A percentile compares a stretch with the other conserved stretches of the same genome.
Evolutionary conservation across 2,888 invertebrate species (phyloP).

Genomic region (Nowickia ferox): DNA sequence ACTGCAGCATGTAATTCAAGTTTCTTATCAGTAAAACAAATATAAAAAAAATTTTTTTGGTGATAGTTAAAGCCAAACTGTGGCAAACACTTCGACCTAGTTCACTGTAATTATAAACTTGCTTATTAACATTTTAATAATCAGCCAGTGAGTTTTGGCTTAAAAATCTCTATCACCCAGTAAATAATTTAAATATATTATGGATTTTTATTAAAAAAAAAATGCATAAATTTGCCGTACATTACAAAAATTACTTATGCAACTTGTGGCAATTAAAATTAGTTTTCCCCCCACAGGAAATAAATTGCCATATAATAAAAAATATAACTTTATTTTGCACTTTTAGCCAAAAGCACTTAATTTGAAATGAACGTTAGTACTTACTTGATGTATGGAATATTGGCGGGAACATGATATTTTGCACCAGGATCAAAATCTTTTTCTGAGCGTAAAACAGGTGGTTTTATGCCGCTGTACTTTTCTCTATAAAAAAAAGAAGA

Average conservation of each 20-base stretch:
- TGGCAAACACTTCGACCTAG: constrained; percentile 11
- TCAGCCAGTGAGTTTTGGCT: neutral
- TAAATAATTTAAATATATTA: constrained; percentile 9
- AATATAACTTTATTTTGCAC: neutral
- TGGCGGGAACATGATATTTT: constrained; percentile 95
- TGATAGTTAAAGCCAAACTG: neutral
- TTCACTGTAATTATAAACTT: neutral
- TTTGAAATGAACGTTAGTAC: constrained; percentile 78
- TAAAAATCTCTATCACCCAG: neutral
- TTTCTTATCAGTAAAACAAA: neutral
- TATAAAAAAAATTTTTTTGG: neutral
- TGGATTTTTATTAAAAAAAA: constrained; percentile 11
- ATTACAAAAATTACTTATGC: neutral
- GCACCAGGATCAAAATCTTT: constrained; percentile 96
- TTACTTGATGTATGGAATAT: constrained; percentile 95
- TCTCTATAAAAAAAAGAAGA: constrained; percentile 84
- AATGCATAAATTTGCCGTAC: constrained; percentile 24
- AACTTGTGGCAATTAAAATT: neutral
- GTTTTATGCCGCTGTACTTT: constrained; percentile 92
- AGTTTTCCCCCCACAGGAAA: neutral
- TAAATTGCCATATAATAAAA: constrained; percentile 1
- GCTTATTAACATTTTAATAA: neutral
- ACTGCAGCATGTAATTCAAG: constrained; percentile 5
- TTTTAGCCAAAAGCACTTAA: neutral
- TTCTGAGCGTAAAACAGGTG: constrained; percentile 92